Conservation (phyloP, 2,113 vertebrate species). For the Charina bottae region DNA sequence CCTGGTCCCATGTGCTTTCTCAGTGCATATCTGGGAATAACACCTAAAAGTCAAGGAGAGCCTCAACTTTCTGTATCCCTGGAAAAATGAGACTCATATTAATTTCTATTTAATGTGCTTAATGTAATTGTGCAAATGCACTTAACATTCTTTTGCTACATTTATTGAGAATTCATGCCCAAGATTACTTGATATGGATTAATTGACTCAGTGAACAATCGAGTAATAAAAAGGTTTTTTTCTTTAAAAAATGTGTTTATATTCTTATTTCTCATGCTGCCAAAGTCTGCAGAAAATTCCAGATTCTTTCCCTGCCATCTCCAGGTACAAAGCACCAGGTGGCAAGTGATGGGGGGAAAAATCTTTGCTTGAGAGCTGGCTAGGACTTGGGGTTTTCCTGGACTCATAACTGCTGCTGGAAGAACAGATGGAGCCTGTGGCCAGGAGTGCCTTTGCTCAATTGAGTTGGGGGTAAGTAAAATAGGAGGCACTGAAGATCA, state of each 20-base stretch:
- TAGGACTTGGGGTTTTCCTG: background rate
- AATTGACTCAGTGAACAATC: background rate
- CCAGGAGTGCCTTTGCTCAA: too few species aligned
- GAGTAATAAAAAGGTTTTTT: background rate
- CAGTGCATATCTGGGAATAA: background rate
- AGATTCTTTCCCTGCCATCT: background rate
- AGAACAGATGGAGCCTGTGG: background rate
- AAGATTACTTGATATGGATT: background rate
- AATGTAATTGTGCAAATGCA: background rate
- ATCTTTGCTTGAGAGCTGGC: background rate
- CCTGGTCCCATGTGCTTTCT: background rate
- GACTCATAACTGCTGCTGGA: background rate
- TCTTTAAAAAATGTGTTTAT: too few species aligned
- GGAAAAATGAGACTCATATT: background rate
- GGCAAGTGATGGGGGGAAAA: background rate
- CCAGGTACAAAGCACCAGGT: background rate
- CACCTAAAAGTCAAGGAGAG: background rate
- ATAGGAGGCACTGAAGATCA: too few species aligned
- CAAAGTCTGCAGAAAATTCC: background rate
- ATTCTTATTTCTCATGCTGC: too few species aligned
- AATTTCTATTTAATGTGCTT: background rate
- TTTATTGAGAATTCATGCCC: background rate
- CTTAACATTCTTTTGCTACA: background rate
- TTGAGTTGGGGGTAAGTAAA: too few species aligned
- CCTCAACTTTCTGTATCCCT: background rate